Evolutionary conservation across 2,113 vertebrate species (phyloP).

Genomic region (Upupa epops): DNA sequence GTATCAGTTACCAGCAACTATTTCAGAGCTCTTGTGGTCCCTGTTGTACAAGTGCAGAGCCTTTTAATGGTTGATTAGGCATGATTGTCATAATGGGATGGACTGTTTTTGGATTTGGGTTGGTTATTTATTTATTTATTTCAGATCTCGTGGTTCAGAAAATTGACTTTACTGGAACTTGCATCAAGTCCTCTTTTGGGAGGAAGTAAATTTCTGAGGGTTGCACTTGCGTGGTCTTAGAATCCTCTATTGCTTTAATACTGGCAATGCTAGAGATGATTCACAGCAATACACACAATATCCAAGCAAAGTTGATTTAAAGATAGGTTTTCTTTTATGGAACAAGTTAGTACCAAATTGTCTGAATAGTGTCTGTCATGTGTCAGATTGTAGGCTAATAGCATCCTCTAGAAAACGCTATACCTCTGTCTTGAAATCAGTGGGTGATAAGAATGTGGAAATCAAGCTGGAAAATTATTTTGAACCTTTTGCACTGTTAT

Average conservation of each 20-base stretch:
- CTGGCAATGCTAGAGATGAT: not conserved
- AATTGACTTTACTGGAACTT: not conserved
- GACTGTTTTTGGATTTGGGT: not conserved
- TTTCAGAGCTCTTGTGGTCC: not conserved
- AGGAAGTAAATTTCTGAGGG: not conserved
- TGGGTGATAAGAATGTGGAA: not conserved
- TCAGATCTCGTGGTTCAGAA: not conserved
- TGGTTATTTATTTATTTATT: not conserved
- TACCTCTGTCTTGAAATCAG: not conserved
- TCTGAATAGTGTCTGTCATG: not conserved
- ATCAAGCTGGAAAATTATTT: not conserved
- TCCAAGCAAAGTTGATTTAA: not conserved
- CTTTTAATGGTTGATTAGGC: not conserved
- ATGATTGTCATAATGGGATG: not conserved
- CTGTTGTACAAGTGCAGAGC: not conserved
- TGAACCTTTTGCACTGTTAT: not conserved
- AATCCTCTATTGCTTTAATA: not conserved
- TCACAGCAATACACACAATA: not conserved
- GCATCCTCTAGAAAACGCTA: not conserved
- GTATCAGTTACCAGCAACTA: not conserved
- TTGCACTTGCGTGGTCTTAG: fast-evolving
- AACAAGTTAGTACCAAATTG: not conserved
- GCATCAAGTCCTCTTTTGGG: not conserved
- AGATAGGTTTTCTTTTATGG: not conserved
- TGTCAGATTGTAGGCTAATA: not conserved